phyloP scores from a whole-genome alignment of 2,113 vertebrate species.

The Pseudorasbora parva region DNA sequence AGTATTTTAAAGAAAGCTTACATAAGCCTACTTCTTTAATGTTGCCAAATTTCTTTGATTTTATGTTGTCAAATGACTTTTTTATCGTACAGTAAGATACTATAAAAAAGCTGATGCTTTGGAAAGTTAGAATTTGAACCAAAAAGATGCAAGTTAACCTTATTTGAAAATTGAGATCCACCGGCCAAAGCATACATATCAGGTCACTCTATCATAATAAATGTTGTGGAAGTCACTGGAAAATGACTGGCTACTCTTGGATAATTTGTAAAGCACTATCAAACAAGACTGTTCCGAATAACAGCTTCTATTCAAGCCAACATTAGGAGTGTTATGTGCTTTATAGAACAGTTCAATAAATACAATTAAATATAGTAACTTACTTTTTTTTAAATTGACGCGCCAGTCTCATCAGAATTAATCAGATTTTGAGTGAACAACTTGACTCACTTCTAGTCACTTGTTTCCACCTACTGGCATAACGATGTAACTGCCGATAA shows the following conservation, averaged over 20 bases:
- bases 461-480: neutral
- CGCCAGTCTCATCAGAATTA: neutral
- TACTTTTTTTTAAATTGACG: neutral
- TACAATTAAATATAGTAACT: neutral
- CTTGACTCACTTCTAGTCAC: neutral
- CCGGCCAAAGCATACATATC: no score
- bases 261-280: no score
- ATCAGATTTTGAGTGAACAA: neutral
- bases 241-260: neutral
- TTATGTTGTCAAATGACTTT: neutral
- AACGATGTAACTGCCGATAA: neutral
- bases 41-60: neutral
- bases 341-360: neutral
- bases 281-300: neutral
- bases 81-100: neutral
- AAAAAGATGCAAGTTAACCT: neutral
- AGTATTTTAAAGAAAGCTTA: slow-evolving; percentile 5
- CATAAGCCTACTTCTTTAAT: neutral
- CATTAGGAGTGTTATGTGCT: neutral
- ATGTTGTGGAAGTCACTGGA: neutral
- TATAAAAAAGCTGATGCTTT: neutral
- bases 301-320: neutral
- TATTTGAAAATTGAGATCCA: neutral
- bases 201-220: neutral
- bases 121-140: neutral